These are phyloP conservation scores for Melanophora roralis DNA, from an alignment of 2,888 invertebrate genomes.

Conservation along the genomic window DNA sequence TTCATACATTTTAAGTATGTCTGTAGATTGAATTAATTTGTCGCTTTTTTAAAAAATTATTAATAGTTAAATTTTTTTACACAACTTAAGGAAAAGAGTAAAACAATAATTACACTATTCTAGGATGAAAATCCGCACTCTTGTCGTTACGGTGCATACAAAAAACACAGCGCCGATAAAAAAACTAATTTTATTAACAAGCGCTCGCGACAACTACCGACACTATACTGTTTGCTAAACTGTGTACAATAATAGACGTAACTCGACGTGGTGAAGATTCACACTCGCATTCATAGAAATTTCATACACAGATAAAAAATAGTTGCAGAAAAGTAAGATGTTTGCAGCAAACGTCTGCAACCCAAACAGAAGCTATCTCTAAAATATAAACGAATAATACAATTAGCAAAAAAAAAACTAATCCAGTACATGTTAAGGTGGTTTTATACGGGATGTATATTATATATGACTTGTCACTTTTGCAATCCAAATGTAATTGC, in stretches of 20 bases:
- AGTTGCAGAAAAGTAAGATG: constrained; percentile 30
- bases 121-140: constrained; percentile 55
- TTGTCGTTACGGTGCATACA: constrained; percentile 54
- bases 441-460: no score
- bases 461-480: no score
- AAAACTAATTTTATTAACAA: constrained; percentile 60
- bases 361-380: constrained; percentile 41
- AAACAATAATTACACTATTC: constrained; percentile 51
- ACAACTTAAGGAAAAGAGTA: not conserved
- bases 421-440: not conserved
- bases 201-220: constrained; percentile 76
- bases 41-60: not conserved
- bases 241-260: constrained; percentile 50
- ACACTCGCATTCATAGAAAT: not conserved
- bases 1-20: not conserved
- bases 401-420: constrained; percentile 1
- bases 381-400: constrained; percentile 23
- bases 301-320: constrained; percentile 4
- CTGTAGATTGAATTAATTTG: no score
- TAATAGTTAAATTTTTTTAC: not conserved
- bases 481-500: no score
- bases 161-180: constrained; percentile 51
- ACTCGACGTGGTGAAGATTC: constrained; percentile 27
- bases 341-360: constrained; percentile 57
- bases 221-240: constrained; percentile 71